phyloP scores from a whole-genome alignment of 37 sponge, comb jelly and placozoan genomes.

The Eunapius fragilis region DNA sequence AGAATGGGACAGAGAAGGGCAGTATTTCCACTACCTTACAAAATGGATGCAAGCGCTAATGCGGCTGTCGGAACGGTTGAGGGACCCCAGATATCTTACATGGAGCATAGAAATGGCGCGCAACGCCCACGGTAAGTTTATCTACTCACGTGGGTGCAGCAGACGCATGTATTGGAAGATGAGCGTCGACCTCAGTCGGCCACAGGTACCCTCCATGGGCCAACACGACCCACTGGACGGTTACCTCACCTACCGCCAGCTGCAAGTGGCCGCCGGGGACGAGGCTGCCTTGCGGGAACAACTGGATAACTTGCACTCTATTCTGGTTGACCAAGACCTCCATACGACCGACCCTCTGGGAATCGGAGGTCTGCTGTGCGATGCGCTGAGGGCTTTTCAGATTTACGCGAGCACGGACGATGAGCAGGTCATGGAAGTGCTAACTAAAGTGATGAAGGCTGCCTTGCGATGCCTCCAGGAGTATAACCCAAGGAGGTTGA shows the following conservation, averaged over 20 bases:
- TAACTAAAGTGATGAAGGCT: background rate
- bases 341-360: slow-evolving; percentile 10
- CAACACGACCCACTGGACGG: slow-evolving; percentile 22
- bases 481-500: background rate
- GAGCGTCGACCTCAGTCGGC: slow-evolving; percentile 21
- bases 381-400: background rate
- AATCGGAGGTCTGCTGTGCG: slow-evolving; percentile 1
- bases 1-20: slow-evolving; percentile 19
- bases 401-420: background rate
- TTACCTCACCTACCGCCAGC: slow-evolving; percentile 6
- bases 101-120: background rate
- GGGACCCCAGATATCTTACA: background rate
- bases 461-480: background rate
- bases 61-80: background rate
- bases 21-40: slow-evolving; percentile 19
- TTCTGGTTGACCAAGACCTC: background rate
- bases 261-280: background rate
- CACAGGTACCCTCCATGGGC: slow-evolving; percentile 19
- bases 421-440: background rate
- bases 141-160: slow-evolving; percentile 1
- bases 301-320: background rate
- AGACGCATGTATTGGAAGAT: slow-evolving; percentile 9
- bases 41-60: slow-evolving; percentile 24
- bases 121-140: background rate
- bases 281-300: background rate